Percentiles rank a stretch among this genome's conserved stretches.
Evolutionary conservation across 1,140 invertebrate genomes (phyloP).

Genomic region (Anoplolepis gracilipes): DNA sequence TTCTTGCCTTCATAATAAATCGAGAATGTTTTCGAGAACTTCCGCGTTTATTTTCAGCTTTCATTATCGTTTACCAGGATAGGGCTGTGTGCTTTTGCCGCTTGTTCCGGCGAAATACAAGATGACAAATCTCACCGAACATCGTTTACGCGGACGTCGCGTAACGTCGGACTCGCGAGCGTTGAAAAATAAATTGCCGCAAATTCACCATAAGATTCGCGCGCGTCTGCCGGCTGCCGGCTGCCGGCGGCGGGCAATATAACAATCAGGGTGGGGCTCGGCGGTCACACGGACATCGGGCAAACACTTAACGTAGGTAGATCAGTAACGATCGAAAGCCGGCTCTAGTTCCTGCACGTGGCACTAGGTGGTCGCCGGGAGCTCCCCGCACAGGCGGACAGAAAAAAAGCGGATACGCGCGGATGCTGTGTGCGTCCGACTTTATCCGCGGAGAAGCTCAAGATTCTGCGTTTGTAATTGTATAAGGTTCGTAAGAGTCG

Average conservation of each 20-base stretch:
- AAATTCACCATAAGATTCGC: conserved; percentile 36
- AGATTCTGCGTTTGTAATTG: not conserved
- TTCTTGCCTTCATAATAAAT: not conserved
- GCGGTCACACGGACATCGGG: conserved; percentile 65
- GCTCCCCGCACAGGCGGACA: conserved; percentile 48
- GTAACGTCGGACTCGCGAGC: conserved; percentile 15
- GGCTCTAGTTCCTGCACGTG: conserved; percentile 73
- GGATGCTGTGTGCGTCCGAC: conserved; percentile 55
- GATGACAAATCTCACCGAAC: not conserved
- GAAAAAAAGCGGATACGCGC: conserved; percentile 60
- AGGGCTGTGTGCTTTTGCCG: too few species aligned
- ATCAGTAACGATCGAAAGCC: conserved; percentile 78
- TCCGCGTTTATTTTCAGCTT: not conserved
- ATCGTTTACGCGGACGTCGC: conserved; percentile 8
- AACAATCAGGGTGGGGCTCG: conserved; percentile 72
- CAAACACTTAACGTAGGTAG: conserved; percentile 76
- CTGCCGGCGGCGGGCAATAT: conserved; percentile 25
- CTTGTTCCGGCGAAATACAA: not conserved
- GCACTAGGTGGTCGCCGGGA: conserved; percentile 74
- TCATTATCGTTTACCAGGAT: not conserved
- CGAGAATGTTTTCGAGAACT: too few species aligned
- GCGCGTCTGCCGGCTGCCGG: not conserved
- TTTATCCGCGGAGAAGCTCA: conserved; percentile 54
- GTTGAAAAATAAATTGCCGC: conserved; percentile 20
- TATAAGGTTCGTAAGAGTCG: not conserved